A percentile compares a stretch with the other conserved stretches of the same genome.
Evolutionary conservation across 2,113 vertebrate genomes (phyloP).

Genomic region (Mobula birostris): DNA sequence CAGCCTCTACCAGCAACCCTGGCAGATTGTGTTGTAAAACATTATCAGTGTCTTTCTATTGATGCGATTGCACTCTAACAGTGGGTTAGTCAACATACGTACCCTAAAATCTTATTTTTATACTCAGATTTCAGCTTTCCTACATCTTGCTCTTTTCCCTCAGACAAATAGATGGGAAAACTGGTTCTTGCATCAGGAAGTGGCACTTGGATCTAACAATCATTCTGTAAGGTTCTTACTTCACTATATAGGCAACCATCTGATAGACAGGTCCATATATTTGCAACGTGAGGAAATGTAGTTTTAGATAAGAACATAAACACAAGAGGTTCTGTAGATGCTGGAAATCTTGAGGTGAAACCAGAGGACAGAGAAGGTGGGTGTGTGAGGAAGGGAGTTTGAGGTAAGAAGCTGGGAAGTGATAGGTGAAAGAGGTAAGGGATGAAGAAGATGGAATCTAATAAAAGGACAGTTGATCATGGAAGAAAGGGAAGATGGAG

Average conservation of each 20-base stretch:
- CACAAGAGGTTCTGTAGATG: too few relatives aligned
- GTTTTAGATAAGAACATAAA: neutral
- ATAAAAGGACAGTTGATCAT: too few relatives aligned
- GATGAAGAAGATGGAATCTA: too few relatives aligned
- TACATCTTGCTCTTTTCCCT: neutral
- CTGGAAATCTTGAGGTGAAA: too few relatives aligned
- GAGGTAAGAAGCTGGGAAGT: too few relatives aligned
- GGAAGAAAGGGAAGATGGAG: too few relatives aligned
- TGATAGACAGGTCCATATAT: neutral
- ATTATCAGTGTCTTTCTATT: too few relatives aligned
- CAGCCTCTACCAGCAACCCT: too few relatives aligned
- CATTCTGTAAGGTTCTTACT: neutral
- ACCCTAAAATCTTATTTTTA: neutral
- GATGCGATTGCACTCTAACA: neutral
- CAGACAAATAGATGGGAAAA: neutral
- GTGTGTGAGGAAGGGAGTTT: too few relatives aligned
- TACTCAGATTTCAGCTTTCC: neutral
- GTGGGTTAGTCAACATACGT: neutral
- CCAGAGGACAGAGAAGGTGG: too few relatives aligned
- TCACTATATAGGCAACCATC: neutral
- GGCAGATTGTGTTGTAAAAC: neutral
- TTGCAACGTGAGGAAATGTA: constrained; percentile 4
- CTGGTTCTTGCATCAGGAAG: neutral
- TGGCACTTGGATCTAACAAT: neutral
- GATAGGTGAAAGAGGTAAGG: too few relatives aligned